phyloP scores from a whole-genome alignment of 1,140 invertebrate genomes.

The Panagrolaimus sp. region DNA sequence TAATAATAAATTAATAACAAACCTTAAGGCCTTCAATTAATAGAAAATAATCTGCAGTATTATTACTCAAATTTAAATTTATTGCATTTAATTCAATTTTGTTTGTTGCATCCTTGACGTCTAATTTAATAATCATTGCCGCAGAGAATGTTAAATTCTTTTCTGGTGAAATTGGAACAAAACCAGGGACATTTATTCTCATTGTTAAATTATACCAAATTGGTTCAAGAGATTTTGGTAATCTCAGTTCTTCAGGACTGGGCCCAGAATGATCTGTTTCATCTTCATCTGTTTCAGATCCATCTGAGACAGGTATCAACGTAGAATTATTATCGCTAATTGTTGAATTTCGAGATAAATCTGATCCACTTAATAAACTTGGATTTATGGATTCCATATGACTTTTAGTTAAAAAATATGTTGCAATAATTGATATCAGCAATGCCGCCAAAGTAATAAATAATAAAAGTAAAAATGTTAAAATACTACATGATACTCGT shows the following conservation, averaged over 20 bases:
- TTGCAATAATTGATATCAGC: background rate
- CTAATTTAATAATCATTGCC: slow-evolving; percentile 42
- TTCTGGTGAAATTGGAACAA: slow-evolving; percentile 33
- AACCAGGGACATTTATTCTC: slow-evolving; percentile 49
- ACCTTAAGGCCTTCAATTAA: slow-evolving; percentile 5
- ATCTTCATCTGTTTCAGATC: slow-evolving; percentile 21
- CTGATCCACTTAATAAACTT: background rate
- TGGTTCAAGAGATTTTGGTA: slow-evolving; percentile 36
- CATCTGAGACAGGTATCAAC: slow-evolving; percentile 5
- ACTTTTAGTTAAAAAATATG: slow-evolving; percentile 14
- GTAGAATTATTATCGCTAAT: background rate
- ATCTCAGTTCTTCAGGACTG: slow-evolving; percentile 38
- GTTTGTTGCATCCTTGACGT: slow-evolving; percentile 33
- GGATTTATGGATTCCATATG: background rate
- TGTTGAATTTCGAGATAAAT: background rate
- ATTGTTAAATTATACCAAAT: slow-evolving; percentile 47
- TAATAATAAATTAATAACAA: too few species aligned
- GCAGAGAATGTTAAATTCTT: slow-evolving; percentile 49
- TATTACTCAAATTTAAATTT: slow-evolving; percentile 31
- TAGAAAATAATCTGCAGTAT: background rate
- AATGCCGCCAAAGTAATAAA: background rate
- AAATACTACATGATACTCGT: background rate
- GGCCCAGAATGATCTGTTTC: slow-evolving; percentile 15
- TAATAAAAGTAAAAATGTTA: slow-evolving; percentile 3
- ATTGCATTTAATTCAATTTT: slow-evolving; percentile 46